Conservation (phyloP, 2,888 invertebrate species). For the Sclerodermus sp. region DNA sequence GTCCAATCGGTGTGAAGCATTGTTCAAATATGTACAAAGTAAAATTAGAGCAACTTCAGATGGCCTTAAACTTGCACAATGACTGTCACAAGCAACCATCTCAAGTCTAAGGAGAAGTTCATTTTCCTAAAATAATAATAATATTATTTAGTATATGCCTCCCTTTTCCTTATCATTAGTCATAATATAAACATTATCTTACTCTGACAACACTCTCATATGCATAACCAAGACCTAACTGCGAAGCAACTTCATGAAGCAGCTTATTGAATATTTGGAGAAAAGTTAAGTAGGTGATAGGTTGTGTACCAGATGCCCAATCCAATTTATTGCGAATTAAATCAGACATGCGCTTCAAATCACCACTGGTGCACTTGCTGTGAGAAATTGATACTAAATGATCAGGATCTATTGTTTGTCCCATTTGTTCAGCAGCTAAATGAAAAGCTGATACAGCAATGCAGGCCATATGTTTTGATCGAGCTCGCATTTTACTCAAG, state of each 20-base stretch:
- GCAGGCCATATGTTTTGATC: conserved; percentile 83
- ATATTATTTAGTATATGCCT: too few relatives aligned
- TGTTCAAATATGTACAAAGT: conserved; percentile 72
- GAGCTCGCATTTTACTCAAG: conserved; percentile 79
- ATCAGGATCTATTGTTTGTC: conserved; percentile 65
- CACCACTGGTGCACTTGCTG: conserved; percentile 82
- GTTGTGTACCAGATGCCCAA: conserved; percentile 63
- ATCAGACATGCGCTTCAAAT: conserved; percentile 83
- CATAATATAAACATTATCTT: conserved; percentile 19
- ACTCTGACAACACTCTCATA: conserved; percentile 62
- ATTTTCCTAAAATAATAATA: conserved; percentile 61
- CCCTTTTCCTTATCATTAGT: too few relatives aligned
- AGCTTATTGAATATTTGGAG: conserved; percentile 69
- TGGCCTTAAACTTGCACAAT: conserved; percentile 73
- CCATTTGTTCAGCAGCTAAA: conserved; percentile 73
- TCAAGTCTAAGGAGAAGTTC: conserved; percentile 72
- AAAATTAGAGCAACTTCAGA: conserved; percentile 78
- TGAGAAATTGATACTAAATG: conserved; percentile 71
- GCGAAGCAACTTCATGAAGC: conserved; percentile 62
- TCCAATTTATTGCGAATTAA: conserved; percentile 79
- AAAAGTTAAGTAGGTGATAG: conserved; percentile 70
- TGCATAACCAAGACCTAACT: conserved; percentile 61
- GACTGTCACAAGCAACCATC: conserved; percentile 74
- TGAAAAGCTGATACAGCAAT: conserved; percentile 85
- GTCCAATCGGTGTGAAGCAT: conserved; percentile 55